phyloP scores from a whole-genome alignment of 2,113 vertebrate genomes.

The Cavia porcellus region DNA sequence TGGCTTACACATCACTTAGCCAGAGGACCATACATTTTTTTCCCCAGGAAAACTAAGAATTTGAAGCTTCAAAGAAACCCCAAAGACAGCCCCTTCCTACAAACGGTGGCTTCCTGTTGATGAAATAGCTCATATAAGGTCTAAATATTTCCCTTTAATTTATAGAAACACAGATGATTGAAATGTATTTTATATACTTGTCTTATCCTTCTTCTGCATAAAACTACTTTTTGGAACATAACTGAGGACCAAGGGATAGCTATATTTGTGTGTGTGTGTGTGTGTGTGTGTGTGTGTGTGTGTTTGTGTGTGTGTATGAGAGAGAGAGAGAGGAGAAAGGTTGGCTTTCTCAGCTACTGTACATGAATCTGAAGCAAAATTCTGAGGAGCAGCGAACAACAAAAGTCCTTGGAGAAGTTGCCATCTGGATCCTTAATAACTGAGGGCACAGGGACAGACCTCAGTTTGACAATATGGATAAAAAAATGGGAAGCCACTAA shows the following conservation, averaged over 20 bases:
- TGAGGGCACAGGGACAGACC: neutral
- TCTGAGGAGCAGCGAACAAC: neutral
- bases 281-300: neutral
- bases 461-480: neutral
- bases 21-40: neutral
- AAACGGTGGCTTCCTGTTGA: neutral
- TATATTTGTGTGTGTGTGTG: neutral
- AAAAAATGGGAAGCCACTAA: neutral
- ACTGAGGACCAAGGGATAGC: neutral
- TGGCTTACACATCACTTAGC: neutral
- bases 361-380: neutral
- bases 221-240: conserved; percentile 43
- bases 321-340: neutral
- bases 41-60: neutral
- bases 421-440: neutral
- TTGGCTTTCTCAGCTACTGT: neutral
- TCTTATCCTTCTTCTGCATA: neutral
- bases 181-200: neutral
- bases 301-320: too few species aligned
- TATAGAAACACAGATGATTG: neutral
- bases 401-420: neutral
- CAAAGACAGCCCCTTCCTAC: neutral
- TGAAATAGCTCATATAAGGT: neutral
- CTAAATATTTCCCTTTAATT: neutral
- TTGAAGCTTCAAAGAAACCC: neutral